These are phyloP conservation scores for Drosophila longiperda DNA, from an alignment of 2,888 invertebrate genomes.

Conservation along the genomic window DNA sequence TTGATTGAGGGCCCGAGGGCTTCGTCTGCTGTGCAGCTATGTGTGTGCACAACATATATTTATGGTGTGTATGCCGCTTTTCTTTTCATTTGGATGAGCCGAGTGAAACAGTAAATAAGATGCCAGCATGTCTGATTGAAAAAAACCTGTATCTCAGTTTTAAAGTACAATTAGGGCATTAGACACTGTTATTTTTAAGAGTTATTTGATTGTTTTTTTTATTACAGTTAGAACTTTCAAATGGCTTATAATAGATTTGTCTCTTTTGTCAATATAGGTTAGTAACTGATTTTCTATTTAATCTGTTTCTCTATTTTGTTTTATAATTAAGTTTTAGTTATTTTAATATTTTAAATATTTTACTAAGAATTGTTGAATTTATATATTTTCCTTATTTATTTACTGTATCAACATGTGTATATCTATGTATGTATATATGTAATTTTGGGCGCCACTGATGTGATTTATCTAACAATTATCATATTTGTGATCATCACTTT, in stretches of 20 bases:
- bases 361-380: not conserved
- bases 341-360: not conserved
- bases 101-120: constrained; percentile 48
- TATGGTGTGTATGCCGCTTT: constrained; percentile 32
- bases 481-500: constrained; percentile 71
- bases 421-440: not conserved
- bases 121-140: constrained; percentile 22
- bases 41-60: constrained; percentile 1
- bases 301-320: not conserved
- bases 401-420: not conserved
- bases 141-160: constrained; percentile 37
- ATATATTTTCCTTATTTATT: not conserved
- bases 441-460: constrained; percentile 36
- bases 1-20: not conserved
- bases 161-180: not conserved
- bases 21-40: not conserved
- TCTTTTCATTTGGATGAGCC: constrained; percentile 53
- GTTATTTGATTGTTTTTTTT: constrained; percentile 15
- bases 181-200: constrained; percentile 11
- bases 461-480: constrained; percentile 68
- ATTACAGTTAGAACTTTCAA: constrained; percentile 37
- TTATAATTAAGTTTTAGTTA: not conserved
- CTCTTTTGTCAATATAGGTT: not conserved
- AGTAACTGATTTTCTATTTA: not conserved
- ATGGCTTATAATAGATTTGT: constrained; percentile 14